phyloP scores from a whole-genome alignment of 2,888 invertebrate species.

The Pilophorus perplexus region DNA sequence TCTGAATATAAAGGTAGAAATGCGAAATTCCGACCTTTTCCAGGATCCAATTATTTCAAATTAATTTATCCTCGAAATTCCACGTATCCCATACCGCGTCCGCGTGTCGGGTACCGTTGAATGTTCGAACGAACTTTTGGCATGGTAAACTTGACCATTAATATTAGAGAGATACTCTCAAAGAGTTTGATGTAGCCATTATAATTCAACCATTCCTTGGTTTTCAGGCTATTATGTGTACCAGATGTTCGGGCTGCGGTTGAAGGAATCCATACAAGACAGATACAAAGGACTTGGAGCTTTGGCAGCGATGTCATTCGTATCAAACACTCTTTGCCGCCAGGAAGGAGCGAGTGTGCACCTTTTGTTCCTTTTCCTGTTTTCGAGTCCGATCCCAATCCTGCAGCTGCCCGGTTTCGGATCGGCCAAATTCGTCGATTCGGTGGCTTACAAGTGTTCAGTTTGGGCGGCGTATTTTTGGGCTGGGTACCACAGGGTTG shows the following conservation, averaged over 20 bases:
- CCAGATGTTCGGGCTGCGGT: neutral
- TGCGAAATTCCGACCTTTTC: too few relatives aligned
- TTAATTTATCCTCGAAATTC: too few relatives aligned
- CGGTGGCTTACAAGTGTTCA: neutral
- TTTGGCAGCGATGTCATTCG: neutral
- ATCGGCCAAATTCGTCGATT: constrained; percentile 1
- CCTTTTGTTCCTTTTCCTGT: constrained; percentile 5
- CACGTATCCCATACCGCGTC: too few relatives aligned
- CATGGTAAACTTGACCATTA: too few relatives aligned
- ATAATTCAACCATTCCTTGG: too few relatives aligned
- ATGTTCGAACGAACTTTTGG: too few relatives aligned
- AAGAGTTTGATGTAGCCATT: too few relatives aligned
- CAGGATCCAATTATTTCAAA: too few relatives aligned
- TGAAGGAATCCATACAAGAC: neutral
- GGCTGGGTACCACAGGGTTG: constrained; percentile 2
- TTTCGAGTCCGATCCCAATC: neutral
- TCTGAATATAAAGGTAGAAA: too few relatives aligned
- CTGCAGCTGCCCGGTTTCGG: constrained; percentile 4
- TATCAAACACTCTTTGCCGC: neutral
- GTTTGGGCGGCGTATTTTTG: neutral
- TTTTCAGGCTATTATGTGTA: constrained; percentile 23
- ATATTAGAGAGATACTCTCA: too few relatives aligned
- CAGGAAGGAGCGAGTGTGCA: neutral
- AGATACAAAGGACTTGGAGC: neutral
- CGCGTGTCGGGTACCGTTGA: too few relatives aligned